A percentile compares a stretch with the other conserved stretches of the same genome.
Conservation (phyloP, 2,113 vertebrate genomes). For the Callithrix jacchus region DNA sequence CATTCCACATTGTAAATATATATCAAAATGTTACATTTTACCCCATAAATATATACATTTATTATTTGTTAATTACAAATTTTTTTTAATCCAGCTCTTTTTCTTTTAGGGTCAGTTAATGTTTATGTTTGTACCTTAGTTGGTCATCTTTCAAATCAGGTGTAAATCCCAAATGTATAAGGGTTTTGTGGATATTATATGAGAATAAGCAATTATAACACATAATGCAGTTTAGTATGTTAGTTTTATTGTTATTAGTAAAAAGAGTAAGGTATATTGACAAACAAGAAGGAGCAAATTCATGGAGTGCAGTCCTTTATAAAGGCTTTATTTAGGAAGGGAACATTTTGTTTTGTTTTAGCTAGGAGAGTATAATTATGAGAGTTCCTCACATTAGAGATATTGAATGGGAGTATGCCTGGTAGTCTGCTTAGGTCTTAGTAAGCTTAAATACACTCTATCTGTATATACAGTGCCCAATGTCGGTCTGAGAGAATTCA, state of each 20-base stretch:
- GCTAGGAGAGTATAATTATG: background rate
- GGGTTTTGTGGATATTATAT: background rate
- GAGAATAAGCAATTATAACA: background rate
- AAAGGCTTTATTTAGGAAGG: background rate
- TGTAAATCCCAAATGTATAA: background rate
- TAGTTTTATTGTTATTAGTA: background rate
- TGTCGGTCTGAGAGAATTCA: background rate
- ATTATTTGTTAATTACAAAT: background rate
- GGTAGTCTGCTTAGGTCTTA: background rate
- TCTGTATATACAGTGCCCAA: background rate
- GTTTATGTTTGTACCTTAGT: background rate
- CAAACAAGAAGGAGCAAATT: background rate
- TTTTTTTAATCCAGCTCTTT: background rate
- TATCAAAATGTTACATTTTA: background rate
- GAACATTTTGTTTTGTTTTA: background rate
- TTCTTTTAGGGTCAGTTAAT: background rate
- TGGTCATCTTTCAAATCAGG: background rate
- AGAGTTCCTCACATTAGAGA: background rate
- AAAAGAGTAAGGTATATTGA: background rate
- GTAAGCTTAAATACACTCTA: background rate
- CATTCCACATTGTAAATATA: background rate
- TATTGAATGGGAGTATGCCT: background rate
- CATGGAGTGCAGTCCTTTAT: background rate
- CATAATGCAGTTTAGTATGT: background rate
- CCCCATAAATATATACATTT: background rate